Conservation (phyloP, 1,140 invertebrate species). For the Trichoplusia ni region DNA sequence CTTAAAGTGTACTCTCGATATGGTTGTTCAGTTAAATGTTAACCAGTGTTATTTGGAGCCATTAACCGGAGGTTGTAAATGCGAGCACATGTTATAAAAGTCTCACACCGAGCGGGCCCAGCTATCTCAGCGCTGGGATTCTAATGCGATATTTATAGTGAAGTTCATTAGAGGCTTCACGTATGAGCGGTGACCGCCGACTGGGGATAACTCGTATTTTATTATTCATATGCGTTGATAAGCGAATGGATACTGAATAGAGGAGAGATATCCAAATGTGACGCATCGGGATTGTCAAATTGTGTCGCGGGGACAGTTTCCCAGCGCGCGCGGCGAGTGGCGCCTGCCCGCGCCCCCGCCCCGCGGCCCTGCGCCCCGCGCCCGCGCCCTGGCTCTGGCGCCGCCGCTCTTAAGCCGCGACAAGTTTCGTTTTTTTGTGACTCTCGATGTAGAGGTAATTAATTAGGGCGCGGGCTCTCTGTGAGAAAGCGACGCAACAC, state of each 20-base stretch:
- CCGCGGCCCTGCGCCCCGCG: slow-evolving; percentile 20
- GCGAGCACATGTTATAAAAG: slow-evolving; percentile 14
- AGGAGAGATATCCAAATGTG: slow-evolving; percentile 13
- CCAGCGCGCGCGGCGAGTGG: slow-evolving; percentile 55
- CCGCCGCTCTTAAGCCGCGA: slow-evolving; percentile 67
- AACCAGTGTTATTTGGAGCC: slow-evolving; percentile 14
- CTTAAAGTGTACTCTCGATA: not conserved
- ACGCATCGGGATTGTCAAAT: not conserved
- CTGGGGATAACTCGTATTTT: slow-evolving; percentile 38
- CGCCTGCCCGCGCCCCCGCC: slow-evolving; percentile 45
- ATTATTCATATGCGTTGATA: slow-evolving; percentile 38
- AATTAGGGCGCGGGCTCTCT: slow-evolving; percentile 55
- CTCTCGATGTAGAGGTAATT: slow-evolving; percentile 64
- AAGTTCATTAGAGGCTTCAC: slow-evolving; percentile 31
- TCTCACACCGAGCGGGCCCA: not conserved
- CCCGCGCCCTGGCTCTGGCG: slow-evolving; percentile 48
- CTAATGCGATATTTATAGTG: slow-evolving; percentile 23
- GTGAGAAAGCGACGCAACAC: slow-evolving; percentile 39
- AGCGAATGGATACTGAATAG: slow-evolving; percentile 24
- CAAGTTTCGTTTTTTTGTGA: slow-evolving; percentile 62
- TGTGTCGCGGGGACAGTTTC: slow-evolving; percentile 53
- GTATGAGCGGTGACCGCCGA: slow-evolving; percentile 1
- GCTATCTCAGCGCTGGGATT: not conserved
- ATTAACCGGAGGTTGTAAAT: slow-evolving; percentile 16
- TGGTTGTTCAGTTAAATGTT: slow-evolving; percentile 22